Evolutionary conservation across 2,888 invertebrate genomes (phyloP).

Genomic region (Ceratothoa steindachneri): DNA sequence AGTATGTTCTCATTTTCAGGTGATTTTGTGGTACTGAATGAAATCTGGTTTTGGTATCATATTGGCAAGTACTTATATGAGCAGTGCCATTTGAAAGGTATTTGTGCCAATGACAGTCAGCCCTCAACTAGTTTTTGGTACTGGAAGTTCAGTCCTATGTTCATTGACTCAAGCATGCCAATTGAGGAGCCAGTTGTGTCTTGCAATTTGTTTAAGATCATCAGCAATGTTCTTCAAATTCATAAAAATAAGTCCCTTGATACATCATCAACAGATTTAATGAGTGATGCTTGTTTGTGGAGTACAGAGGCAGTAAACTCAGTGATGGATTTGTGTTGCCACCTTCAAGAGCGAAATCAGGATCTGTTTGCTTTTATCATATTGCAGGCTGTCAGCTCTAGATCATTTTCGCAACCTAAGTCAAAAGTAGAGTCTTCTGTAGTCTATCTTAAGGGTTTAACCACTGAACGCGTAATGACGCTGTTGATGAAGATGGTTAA

Average conservation of each 20-base stretch:
- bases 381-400: background rate
- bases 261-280: background rate
- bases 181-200: constrained; percentile 24
- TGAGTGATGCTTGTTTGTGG: too few species aligned
- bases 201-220: background rate
- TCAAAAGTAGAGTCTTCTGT: background rate
- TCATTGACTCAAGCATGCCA: constrained; percentile 30
- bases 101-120: background rate
- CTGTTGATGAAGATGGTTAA: constrained; percentile 34
- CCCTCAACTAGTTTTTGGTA: background rate
- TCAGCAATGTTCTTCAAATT: background rate
- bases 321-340: constrained; percentile 15
- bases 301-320: background rate
- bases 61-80: background rate
- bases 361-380: constrained; percentile 23
- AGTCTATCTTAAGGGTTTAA: background rate
- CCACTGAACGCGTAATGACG: constrained; percentile 15
- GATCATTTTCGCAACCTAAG: background rate
- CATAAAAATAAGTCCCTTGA: background rate
- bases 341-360: constrained; percentile 33
- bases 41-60: background rate
- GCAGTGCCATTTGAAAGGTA: background rate
- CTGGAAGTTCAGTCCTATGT: constrained; percentile 37
- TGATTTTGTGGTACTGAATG: background rate
- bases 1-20: too few species aligned